phyloP scores from a whole-genome alignment of 2,113 vertebrate genomes.

The Vanacampus margaritifer region DNA sequence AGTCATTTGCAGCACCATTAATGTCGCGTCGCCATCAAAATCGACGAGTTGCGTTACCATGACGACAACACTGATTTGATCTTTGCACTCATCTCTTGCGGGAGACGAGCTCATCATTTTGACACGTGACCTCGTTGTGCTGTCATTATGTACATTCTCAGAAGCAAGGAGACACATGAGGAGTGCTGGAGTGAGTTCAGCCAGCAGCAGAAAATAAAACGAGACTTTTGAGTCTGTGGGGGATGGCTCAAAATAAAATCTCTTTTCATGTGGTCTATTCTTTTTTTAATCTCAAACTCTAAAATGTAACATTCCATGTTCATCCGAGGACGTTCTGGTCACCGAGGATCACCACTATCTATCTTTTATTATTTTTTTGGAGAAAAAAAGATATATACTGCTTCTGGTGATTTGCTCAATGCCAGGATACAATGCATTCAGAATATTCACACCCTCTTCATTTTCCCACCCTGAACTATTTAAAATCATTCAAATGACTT shows the following conservation, averaged over 20 bases:
- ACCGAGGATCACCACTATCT: background rate
- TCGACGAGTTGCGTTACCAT: constrained; percentile 1
- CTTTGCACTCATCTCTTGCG: background rate
- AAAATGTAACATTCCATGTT: background rate
- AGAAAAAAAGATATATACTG: too few relatives aligned
- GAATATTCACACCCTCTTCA: background rate
- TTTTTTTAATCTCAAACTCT: background rate
- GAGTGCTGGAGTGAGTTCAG: background rate
- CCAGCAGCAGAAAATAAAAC: background rate
- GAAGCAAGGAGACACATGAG: background rate
- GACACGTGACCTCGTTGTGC: background rate
- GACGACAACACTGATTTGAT: background rate
- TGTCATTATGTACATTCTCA: constrained; percentile 1
- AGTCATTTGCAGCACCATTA: constrained; percentile 57
- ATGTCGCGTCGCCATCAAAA: constrained; percentile 33
- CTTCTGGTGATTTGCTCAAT: too few relatives aligned
- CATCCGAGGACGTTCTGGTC: background rate
- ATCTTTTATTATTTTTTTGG: too few relatives aligned
- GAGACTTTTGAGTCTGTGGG: background rate
- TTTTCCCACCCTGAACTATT: background rate
- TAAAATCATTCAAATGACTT: background rate
- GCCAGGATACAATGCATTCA: too few relatives aligned
- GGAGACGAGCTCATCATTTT: background rate
- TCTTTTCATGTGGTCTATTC: too few relatives aligned
- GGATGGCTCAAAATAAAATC: background rate